Conservation (phyloP, 1,140 invertebrate genomes). For the Amyelois transitella region DNA sequence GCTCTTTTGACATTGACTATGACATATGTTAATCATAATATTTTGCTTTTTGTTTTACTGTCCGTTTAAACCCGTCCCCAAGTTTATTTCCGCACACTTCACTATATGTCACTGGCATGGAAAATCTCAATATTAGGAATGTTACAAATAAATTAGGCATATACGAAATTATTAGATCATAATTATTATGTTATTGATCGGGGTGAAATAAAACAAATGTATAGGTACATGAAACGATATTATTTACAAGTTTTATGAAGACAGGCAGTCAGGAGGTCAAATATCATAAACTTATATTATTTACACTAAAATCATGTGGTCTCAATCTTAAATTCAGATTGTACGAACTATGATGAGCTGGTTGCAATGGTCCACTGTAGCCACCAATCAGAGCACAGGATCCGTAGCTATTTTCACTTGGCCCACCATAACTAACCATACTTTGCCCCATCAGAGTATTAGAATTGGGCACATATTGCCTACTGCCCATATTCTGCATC, state of each 20-base stretch:
- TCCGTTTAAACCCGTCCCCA: too few species aligned
- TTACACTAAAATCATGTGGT: slow-evolving; percentile 68
- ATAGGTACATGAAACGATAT: background rate
- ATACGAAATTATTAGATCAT: too few species aligned
- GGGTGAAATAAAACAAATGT: background rate
- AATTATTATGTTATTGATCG: too few species aligned
- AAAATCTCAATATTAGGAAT: too few species aligned
- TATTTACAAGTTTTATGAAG: background rate
- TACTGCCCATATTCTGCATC: slow-evolving; percentile 64
- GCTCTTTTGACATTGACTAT: too few species aligned
- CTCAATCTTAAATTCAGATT: slow-evolving; percentile 69
- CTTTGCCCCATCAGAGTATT: slow-evolving; percentile 50
- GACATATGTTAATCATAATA: too few species aligned
- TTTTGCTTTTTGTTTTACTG: too few species aligned
- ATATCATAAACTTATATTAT: slow-evolving; percentile 65
- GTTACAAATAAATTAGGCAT: too few species aligned
- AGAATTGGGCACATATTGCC: slow-evolving; percentile 50
- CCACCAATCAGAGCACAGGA: slow-evolving; percentile 60
- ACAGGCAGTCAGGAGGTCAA: background rate
- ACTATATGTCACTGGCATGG: too few species aligned
- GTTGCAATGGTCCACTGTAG: slow-evolving; percentile 46
- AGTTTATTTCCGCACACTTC: too few species aligned
- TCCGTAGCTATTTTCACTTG: slow-evolving; percentile 43
- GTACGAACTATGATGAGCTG: slow-evolving; percentile 61
- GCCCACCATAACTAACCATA: slow-evolving; percentile 35